Conservation (phyloP, 1,140 invertebrate genomes). For the Tetraneura akinire region DNA sequence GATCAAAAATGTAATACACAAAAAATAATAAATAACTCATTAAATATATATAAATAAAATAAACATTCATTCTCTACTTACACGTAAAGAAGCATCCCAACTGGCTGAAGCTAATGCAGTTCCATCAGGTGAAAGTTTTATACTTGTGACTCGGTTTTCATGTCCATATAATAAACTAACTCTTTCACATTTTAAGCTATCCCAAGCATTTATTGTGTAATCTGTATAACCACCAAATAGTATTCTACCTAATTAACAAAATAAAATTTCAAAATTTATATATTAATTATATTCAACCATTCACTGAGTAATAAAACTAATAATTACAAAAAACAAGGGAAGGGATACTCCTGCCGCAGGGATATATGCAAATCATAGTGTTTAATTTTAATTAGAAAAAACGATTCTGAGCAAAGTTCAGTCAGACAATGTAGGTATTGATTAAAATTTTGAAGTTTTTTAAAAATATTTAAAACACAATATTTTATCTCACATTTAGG, state of each 20-base stretch:
- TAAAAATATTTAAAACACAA: no score
- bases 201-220: conserved; percentile 98
- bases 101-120: conserved; percentile 96
- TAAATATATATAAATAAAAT: no score
- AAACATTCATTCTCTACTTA: conserved; percentile 59
- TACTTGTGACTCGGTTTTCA: conserved; percentile 94
- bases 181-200: conserved; percentile 90
- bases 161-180: conserved; percentile 94
- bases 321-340: no score
- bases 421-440: no score
- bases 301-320: not conserved
- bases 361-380: no score
- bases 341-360: no score
- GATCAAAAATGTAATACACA: no score
- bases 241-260: conserved; percentile 71
- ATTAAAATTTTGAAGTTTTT: no score
- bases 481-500: no score
- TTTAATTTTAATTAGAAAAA: no score
- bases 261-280: not conserved
- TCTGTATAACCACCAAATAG: conserved; percentile 99
- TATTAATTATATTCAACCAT: not conserved
- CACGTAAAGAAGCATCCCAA: conserved; percentile 95
- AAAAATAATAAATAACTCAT: no score
- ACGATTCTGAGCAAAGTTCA: no score
- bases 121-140: conserved; percentile 95